Evolutionary conservation across 2,797 vertebrate genomes (phyloP).

Genomic region (Hippocampus kuda): DNA sequence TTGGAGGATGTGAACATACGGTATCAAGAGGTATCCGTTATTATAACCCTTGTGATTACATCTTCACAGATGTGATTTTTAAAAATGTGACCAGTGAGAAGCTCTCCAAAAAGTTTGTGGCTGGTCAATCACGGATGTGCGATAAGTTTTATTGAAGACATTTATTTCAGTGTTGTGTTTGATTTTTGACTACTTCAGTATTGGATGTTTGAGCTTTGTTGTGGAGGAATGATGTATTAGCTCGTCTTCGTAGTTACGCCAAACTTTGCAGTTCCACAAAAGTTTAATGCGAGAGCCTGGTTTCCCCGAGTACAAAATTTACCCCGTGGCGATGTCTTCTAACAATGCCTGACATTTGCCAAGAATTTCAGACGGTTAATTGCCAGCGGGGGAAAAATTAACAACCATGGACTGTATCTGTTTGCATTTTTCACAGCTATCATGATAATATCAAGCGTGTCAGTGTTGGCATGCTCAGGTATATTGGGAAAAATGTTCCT

Average conservation of each 20-base stretch:
- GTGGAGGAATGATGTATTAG: neutral
- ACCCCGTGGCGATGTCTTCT: neutral
- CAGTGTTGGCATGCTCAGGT: constrained; percentile 4
- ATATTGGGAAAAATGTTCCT: neutral
- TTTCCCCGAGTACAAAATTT: neutral
- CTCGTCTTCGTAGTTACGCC: neutral
- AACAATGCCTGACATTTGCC: neutral
- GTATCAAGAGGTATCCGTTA: no score
- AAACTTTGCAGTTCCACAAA: neutral
- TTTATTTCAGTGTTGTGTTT: neutral
- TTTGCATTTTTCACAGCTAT: neutral
- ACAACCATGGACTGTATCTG: neutral
- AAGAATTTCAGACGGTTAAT: neutral
- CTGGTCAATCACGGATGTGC: no score
- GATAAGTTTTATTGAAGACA: no score
- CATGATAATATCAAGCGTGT: constrained; percentile 15
- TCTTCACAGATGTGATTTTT: no score
- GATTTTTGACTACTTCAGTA: neutral
- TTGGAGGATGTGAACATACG: no score
- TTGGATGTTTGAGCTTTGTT: neutral
- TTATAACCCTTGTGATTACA: no score
- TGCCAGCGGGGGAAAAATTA: neutral
- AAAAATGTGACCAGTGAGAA: no score
- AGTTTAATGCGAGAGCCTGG: neutral
- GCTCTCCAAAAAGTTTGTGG: no score